These are phyloP conservation scores for Echiichthys vipera DNA, from an alignment of 2,797 vertebrate genomes.

Conservation along the genomic window DNA sequence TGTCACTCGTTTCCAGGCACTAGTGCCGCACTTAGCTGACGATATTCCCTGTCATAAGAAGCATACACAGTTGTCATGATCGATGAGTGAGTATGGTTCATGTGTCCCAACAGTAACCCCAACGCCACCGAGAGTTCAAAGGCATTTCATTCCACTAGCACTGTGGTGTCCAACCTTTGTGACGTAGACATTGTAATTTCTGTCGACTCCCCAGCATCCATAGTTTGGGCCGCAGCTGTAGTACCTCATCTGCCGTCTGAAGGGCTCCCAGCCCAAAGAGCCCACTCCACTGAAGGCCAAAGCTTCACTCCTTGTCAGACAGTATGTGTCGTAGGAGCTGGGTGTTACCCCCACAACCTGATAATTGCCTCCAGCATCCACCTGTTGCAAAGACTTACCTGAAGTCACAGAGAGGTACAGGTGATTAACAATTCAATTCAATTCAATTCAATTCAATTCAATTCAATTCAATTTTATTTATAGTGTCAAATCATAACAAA, in stretches of 20 bases:
- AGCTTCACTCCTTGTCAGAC: conserved; percentile 1
- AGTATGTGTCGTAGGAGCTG: accelerated
- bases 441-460: no score
- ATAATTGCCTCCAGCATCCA: conserved; percentile 64
- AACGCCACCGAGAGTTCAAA: background rate
- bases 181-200: background rate
- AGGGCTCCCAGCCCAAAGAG: accelerated
- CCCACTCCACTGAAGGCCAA: accelerated
- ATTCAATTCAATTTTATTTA: no score
- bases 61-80: background rate
- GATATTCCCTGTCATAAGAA: background rate
- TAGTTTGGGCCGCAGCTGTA: conserved; percentile 43
- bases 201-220: conserved; percentile 64
- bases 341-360: conserved; percentile 28
- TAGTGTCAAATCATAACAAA: no score
- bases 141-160: background rate
- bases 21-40: background rate
- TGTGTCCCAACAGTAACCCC: background rate
- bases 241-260: conserved; percentile 15
- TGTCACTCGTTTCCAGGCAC: background rate
- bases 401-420: background rate
- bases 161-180: conserved; percentile 23
- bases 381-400: conserved; percentile 29
- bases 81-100: background rate
- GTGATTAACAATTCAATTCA: no score